Evolutionary conservation across 2,888 invertebrate species (phyloP).

Genomic region (Cheilosia soror): DNA sequence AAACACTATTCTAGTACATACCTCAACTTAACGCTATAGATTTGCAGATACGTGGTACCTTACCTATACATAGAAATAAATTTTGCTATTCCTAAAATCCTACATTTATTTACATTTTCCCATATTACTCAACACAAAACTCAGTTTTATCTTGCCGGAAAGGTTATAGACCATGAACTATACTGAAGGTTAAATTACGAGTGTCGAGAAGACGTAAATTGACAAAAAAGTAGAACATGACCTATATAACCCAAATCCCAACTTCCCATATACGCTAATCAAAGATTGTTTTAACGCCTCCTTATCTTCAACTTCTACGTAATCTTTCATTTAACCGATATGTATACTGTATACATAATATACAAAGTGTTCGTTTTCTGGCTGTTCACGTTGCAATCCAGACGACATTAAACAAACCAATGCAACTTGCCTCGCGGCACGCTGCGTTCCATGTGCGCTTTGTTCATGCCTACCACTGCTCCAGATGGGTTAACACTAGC

Average conservation of each 20-base stretch:
- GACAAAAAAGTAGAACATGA: conserved; percentile 12
- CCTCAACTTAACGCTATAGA: too few species aligned
- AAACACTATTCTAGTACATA: too few species aligned
- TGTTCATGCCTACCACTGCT: background rate
- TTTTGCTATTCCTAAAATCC: too few species aligned
- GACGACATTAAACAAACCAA: background rate
- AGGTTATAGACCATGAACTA: background rate
- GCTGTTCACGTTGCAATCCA: background rate
- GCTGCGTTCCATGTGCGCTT: background rate
- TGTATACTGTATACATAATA: too few species aligned
- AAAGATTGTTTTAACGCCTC: background rate
- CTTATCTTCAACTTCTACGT: conserved; percentile 19
- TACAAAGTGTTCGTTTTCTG: background rate
- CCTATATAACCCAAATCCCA: conserved; percentile 1
- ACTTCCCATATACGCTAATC: background rate
- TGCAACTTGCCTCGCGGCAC: background rate
- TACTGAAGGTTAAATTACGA: background rate
- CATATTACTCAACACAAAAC: background rate
- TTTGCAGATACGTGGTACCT: too few species aligned
- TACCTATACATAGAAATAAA: too few species aligned
- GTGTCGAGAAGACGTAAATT: background rate
- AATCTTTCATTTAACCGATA: conserved; percentile 4
- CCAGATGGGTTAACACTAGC: background rate
- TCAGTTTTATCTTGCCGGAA: background rate
- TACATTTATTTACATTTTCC: too few species aligned